Conservation (phyloP, 1,140 invertebrate species). For the Aphidius ervi region DNA sequence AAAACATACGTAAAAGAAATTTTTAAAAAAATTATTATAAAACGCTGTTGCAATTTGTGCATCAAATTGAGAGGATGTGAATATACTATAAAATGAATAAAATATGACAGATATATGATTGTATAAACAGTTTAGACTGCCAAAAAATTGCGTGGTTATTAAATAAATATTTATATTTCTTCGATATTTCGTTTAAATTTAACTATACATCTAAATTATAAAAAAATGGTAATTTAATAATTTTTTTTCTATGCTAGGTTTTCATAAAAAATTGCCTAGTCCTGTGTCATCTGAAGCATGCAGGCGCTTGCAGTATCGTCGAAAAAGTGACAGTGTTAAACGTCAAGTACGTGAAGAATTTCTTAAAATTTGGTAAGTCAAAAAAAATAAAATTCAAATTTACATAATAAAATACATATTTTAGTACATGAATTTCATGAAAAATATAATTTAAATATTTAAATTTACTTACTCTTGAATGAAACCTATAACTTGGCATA, state of each 20-base stretch:
- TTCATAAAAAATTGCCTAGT: slow-evolving; percentile 61
- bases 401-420: too few species aligned
- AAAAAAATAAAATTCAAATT: too few species aligned
- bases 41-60: too few species aligned
- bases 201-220: too few species aligned
- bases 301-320: slow-evolving; percentile 58
- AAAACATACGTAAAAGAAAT: too few species aligned
- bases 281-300: slow-evolving; percentile 58
- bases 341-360: slow-evolving; percentile 67
- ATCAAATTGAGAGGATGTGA: slow-evolving; percentile 6
- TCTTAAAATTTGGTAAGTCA: slow-evolving; percentile 64
- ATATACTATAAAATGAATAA: slow-evolving; percentile 18
- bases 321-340: slow-evolving; percentile 64
- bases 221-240: slow-evolving; percentile 3
- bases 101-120: slow-evolving; percentile 38
- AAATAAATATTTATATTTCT: slow-evolving; percentile 45
- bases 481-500: too few species aligned
- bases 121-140: slow-evolving; percentile 35
- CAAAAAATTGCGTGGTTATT: slow-evolving; percentile 32
- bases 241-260: slow-evolving; percentile 50
- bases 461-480: too few species aligned
- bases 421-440: too few species aligned
- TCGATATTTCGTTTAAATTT: neutral
- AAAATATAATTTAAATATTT: too few species aligned
- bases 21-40: too few species aligned